phyloP scores from a whole-genome alignment of 2,797 vertebrate genomes.

The Tapirus indicus region DNA sequence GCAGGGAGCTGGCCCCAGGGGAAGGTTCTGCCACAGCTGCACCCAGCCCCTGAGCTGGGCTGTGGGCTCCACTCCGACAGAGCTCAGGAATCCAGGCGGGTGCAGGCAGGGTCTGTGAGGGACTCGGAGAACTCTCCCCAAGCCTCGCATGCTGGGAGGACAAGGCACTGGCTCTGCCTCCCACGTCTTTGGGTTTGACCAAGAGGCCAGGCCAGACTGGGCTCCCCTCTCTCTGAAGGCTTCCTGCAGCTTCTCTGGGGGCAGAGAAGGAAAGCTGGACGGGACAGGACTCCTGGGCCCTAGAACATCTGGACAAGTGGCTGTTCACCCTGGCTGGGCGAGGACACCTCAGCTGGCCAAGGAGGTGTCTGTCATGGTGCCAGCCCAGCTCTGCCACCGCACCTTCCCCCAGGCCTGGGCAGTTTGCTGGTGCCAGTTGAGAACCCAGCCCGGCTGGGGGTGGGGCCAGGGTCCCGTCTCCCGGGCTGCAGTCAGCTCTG shows the following conservation, averaged over 20 bases:
- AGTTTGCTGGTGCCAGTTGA: too few species aligned
- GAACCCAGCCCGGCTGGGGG: too few species aligned
- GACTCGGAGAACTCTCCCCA: not conserved
- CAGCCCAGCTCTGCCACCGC: not conserved
- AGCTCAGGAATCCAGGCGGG: not conserved
- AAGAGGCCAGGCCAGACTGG: not conserved
- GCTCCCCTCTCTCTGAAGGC: not conserved
- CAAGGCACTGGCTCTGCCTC: not conserved
- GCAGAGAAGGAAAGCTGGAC: too few species aligned
- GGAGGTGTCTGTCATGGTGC: not conserved
- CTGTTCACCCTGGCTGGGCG: not conserved
- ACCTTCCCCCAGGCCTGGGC: too few species aligned
- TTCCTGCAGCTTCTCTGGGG: not conserved
- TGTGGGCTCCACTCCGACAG: not conserved
- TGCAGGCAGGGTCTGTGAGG: not conserved
- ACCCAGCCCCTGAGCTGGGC: not conserved
- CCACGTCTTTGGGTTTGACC: not conserved
- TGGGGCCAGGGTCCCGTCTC: too few species aligned
- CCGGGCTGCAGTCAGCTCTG: too few species aligned
- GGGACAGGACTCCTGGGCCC: too few species aligned
- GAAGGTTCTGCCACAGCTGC: not conserved
- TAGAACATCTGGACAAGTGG: not conserved
- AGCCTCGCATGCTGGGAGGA: not conserved
- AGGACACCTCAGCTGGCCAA: not conserved
- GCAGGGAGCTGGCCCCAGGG: too few species aligned